These are phyloP conservation scores for Macrosteles quadrilineatus DNA, from an alignment of 1,140 invertebrate species.

Conservation along the genomic window DNA sequence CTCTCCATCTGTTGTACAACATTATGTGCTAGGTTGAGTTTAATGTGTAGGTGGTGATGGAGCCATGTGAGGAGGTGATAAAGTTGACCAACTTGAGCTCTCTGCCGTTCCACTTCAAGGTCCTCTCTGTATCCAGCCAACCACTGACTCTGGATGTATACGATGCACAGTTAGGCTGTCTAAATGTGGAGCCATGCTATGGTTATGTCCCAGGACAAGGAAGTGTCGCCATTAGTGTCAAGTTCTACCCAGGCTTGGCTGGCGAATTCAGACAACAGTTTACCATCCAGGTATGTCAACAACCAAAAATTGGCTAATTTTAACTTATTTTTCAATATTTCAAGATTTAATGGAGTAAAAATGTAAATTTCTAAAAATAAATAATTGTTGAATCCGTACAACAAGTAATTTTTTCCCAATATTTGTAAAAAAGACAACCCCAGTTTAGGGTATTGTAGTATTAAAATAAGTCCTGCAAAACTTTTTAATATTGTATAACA, in stretches of 20 bases:
- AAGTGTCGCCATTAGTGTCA: background rate
- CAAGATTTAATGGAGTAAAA: no score
- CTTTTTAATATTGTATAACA: no score
- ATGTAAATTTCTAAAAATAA: no score
- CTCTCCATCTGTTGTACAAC: no score
- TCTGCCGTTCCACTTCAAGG: background rate
- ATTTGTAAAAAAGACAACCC: no score
- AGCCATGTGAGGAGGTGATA: conserved; percentile 3
- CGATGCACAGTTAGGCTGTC: background rate
- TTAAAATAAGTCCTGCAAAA: no score
- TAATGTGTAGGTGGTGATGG: background rate
- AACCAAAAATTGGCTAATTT: no score
- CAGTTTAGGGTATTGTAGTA: no score
- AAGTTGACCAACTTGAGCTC: background rate
- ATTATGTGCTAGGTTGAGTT: no score
- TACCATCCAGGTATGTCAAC: conserved; percentile 4
- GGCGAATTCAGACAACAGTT: conserved; percentile 18
- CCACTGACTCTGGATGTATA: background rate
- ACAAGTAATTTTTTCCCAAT: no score
- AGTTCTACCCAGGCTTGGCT: background rate
- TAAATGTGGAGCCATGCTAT: background rate
- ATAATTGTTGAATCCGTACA: no score
- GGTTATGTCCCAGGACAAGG: background rate
- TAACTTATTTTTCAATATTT: no score
- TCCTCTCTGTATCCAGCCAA: background rate